Conservation (phyloP, 2,113 vertebrate genomes). For the Himantopus leucocephalus region DNA sequence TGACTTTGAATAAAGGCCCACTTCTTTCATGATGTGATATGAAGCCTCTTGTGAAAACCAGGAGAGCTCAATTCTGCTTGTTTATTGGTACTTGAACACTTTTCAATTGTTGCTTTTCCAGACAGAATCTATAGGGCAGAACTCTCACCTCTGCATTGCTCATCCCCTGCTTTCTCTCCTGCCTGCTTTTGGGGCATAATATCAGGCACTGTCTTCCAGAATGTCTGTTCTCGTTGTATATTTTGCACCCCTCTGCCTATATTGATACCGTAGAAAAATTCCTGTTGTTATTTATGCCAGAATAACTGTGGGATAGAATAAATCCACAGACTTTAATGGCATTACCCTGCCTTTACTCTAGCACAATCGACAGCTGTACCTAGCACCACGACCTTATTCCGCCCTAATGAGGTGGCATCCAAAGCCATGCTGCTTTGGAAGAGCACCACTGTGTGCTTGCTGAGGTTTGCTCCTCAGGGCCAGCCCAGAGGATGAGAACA, state of each 20-base stretch:
- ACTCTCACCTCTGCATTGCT: not conserved
- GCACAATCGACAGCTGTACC: not conserved
- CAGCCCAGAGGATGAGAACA: not conserved
- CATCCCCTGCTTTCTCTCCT: not conserved
- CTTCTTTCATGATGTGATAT: not conserved
- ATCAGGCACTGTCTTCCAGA: not conserved
- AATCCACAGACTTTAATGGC: not conserved
- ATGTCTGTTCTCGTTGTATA: not conserved
- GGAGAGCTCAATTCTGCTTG: not conserved
- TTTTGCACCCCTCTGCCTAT: not conserved
- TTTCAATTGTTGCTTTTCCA: not conserved
- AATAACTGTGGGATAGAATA: not conserved
- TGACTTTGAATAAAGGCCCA: not conserved
- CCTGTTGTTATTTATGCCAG: not conserved
- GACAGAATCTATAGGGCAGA: not conserved
- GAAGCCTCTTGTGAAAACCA: not conserved
- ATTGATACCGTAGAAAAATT: not conserved
- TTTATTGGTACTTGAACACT: not conserved
- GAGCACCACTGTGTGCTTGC: not conserved
- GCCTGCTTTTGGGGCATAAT: not conserved
- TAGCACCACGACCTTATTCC: not conserved
- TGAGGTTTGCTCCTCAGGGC: not conserved
- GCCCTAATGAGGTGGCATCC: not conserved
- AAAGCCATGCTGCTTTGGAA: not conserved
- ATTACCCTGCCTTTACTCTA: not conserved